A percentile compares a stretch with the other conserved stretches of the same genome.
Conservation (phyloP, 2,113 vertebrate species). For the Canis aureus region DNA sequence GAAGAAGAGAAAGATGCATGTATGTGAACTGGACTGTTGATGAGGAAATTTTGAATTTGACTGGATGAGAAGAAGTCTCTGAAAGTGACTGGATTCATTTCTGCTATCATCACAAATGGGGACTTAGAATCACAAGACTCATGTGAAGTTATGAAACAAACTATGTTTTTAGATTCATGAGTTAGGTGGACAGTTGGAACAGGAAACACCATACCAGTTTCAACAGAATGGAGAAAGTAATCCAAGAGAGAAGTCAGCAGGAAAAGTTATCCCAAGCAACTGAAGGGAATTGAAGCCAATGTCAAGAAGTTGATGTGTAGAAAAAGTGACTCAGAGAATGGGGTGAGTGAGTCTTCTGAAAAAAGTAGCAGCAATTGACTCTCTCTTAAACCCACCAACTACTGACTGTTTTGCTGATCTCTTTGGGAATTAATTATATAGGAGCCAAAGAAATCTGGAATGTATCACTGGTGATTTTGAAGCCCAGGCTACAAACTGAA, state of each 20-base stretch:
- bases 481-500: conserved; percentile 59
- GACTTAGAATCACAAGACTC: background rate
- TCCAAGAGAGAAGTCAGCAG: background rate
- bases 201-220: background rate
- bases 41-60: conserved; percentile 44
- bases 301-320: conserved; percentile 1
- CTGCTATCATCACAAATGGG: background rate
- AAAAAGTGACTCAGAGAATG: conserved; percentile 62
- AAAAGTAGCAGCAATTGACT: conserved; percentile 37
- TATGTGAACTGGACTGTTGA: background rate
- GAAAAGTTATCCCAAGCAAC: background rate
- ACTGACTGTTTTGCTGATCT: conserved; percentile 53
- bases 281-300: conserved; percentile 47
- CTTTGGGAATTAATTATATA: conserved; percentile 57
- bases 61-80: background rate
- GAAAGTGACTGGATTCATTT: background rate
- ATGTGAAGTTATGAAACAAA: background rate
- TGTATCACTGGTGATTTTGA: conserved; percentile 65
- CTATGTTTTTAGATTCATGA: conserved; percentile 24
- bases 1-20: background rate
- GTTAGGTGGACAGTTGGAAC: conserved; percentile 9
- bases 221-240: conserved; percentile 16
- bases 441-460: conserved; percentile 70
- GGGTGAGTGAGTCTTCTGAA: conserved; percentile 25
- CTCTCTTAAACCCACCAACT: conserved; percentile 53